These are phyloP conservation scores for Sarcophaga variegata DNA, from an alignment of 2,888 invertebrate species.

Conservation along the genomic window DNA sequence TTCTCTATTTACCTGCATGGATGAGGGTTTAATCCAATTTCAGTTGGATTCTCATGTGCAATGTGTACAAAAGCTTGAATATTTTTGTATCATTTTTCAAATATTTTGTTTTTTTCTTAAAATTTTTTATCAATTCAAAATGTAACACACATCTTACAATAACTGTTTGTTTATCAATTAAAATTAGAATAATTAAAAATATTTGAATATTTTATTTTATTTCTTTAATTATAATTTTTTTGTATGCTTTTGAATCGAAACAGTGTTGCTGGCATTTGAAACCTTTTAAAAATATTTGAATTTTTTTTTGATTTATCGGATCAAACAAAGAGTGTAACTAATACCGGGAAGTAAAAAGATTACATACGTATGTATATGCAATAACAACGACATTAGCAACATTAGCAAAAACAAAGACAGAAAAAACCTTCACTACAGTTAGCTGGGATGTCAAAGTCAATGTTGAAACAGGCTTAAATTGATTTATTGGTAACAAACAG, in stretches of 20 bases:
- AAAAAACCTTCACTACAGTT: constrained; percentile 63
- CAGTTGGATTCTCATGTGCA: too few species aligned
- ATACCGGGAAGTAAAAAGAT: constrained; percentile 64
- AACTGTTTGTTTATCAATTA: too few species aligned
- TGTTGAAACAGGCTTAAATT: constrained; percentile 66
- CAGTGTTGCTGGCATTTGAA: neutral
- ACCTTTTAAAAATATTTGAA: constrained; percentile 45
- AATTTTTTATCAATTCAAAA: constrained; percentile 2
- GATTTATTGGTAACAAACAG: constrained; percentile 63
- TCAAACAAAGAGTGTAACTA: constrained; percentile 40
- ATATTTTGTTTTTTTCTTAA: constrained; percentile 6
- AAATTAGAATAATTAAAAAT: too few species aligned
- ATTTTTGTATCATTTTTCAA: neutral
- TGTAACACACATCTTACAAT: too few species aligned
- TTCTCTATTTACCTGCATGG: neutral
- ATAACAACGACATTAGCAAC: constrained; percentile 2
- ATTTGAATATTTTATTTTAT: neutral
- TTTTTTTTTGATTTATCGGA: constrained; percentile 35
- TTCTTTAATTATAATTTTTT: too few species aligned
- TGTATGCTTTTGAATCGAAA: too few species aligned
- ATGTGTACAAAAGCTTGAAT: too few species aligned
- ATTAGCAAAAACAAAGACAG: neutral
- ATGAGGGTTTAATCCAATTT: too few species aligned
- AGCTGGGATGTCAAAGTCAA: constrained; percentile 67
- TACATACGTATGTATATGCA: constrained; percentile 1